Evolutionary conservation across 1,140 invertebrate species (phyloP), one percentile per base, ranked within the genome.

Genomic region (Conus ventricosus): DNA sequence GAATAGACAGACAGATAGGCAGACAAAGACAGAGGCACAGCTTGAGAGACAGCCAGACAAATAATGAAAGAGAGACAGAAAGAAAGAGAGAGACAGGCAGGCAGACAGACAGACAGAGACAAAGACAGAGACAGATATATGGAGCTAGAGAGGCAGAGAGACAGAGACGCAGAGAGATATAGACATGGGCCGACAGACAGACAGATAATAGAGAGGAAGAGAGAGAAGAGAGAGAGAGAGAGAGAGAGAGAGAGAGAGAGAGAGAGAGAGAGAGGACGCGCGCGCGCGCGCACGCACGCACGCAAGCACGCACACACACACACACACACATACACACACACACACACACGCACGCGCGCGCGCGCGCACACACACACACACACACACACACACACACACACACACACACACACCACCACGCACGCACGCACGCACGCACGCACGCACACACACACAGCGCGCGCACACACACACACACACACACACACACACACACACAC

Each of bases 401-500:
- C 82, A 83, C 55, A 83, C 82, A 83, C 55, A 83, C 39, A 6
- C 4, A 83, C 55, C n/a, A n/a, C n/a, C n/a, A 63, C 60, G 17
- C 60, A 4, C 60, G 17, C 60, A 4, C 82, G 51, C 51, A 10
- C 23, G 51, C 23, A 83, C 55, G 51, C 23, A 83, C n/a, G 10
- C 82, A 83, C 82, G 3, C 82, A 83, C n/a, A n/a, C n/a, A n/a
- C n/a, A n/a, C n/a, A n/a, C n/a, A n/a, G n/a, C n/a, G n/a, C n/a
- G n/a, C n/a, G n/a, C n/a, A n/a, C n/a, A n/a, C n/a, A 0, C 39
- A 83, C 82, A 83, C 82, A 83, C 23, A 83, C 23, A 83, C 82
- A 83, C 82, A 83, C 82, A 83, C 82, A 83, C 82, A 83, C 82
- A 83, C 55, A 83, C 82, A 83, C 39, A 83, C 82, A 83, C 55